A percentile compares a stretch with the other conserved stretches of the same genome.
Conservation (phyloP, 1,140 invertebrate genomes). For the Drosophila jambulina region DNA sequence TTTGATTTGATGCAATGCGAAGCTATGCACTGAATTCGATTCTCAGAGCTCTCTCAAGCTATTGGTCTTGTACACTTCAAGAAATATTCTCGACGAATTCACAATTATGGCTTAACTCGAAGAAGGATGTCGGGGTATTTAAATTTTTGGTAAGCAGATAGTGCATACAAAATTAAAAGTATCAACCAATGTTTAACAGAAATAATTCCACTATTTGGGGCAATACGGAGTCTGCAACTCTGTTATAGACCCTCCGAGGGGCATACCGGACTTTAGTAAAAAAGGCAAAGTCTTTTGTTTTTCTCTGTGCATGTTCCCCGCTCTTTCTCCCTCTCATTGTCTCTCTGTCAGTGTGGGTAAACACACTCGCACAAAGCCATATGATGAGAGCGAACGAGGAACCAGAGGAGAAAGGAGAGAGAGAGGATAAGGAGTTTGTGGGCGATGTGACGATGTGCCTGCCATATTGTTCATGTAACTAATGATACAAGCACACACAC, state of each 20-base stretch:
- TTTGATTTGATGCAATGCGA: conserved; percentile 50
- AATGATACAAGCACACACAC: conserved; percentile 36
- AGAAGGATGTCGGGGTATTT: not conserved
- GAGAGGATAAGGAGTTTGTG: conserved; percentile 14
- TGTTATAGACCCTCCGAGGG: too few relatives aligned
- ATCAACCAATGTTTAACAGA: too few relatives aligned
- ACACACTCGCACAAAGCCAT: conserved; percentile 23
- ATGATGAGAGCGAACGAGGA: not conserved
- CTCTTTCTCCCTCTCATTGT: not conserved
- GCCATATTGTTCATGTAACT: conserved; percentile 51
- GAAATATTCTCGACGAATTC: not conserved
- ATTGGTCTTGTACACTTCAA: not conserved
- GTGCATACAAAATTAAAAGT: too few relatives aligned
- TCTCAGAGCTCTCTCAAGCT: conserved; percentile 25
- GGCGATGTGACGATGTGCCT: conserved; percentile 22
- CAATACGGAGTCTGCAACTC: too few relatives aligned
- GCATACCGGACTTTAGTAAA: too few relatives aligned
- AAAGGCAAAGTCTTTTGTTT: not conserved
- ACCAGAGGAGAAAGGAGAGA: not conserved
- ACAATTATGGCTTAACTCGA: not conserved
- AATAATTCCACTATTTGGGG: too few relatives aligned
- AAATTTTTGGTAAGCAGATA: not conserved
- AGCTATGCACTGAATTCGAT: conserved; percentile 24
- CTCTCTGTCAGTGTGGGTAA: conserved; percentile 16
- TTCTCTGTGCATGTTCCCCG: not conserved